Conservation (phyloP, 1,140 invertebrate genomes). For the Potamilus streckersoni region DNA sequence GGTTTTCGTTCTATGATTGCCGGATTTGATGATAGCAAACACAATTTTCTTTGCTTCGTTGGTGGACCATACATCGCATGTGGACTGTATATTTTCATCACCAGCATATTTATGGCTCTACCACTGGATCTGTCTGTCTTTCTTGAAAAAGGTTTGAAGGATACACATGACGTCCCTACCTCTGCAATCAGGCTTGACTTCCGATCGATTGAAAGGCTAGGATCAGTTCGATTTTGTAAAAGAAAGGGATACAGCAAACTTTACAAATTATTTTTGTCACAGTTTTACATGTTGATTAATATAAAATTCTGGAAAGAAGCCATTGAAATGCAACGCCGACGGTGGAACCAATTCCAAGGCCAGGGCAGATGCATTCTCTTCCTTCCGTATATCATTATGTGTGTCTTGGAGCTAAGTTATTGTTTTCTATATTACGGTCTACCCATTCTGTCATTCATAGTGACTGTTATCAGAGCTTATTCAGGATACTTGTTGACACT, state of each 20-base stretch:
- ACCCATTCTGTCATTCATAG: constrained; percentile 15
- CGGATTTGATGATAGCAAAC: constrained; percentile 15
- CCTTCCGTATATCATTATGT: constrained; percentile 9
- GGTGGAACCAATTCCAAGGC: neutral
- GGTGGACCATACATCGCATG: constrained; percentile 21
- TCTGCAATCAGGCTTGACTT: constrained; percentile 4
- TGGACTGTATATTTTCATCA: constrained; percentile 9
- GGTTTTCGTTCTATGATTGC: constrained; percentile 19
- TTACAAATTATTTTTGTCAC: constrained; percentile 1
- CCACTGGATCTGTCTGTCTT: constrained; percentile 1
- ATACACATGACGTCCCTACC: neutral
- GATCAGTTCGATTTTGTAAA: neutral
- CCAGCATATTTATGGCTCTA: neutral
- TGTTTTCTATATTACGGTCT: constrained; percentile 1
- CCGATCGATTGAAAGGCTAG: constrained; percentile 5
- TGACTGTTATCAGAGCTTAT: constrained; percentile 12
- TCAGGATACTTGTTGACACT: neutral
- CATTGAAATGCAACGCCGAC: neutral
- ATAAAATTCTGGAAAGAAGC: constrained; percentile 12
- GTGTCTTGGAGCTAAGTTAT: constrained; percentile 6
- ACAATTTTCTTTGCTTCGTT: constrained; percentile 17
- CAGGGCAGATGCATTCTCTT: neutral
- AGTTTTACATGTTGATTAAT: constrained; percentile 25
- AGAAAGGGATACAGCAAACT: constrained; percentile 1
- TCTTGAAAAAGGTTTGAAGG: neutral